A percentile compares a stretch with the other conserved stretches of the same genome.
Evolutionary conservation across 2,113 vertebrate genomes (phyloP).

Genomic region (Oreocharis arfaki): DNA sequence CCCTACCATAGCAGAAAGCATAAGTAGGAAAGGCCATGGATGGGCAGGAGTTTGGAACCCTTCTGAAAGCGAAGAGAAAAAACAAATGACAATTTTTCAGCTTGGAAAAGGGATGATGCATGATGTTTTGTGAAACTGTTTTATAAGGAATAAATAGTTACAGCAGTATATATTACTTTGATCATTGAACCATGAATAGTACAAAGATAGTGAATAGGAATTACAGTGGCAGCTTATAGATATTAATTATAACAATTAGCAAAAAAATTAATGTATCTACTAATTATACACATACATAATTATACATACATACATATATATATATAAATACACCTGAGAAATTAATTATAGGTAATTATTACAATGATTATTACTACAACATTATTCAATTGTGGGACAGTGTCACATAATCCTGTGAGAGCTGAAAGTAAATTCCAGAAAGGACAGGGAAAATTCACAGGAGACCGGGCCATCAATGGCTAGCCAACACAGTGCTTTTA

Average conservation of each 20-base stretch:
- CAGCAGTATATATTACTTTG: not conserved
- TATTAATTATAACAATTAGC: not conserved
- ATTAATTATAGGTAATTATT: not conserved
- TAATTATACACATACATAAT: not conserved
- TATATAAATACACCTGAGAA: not conserved
- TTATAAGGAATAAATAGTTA: not conserved
- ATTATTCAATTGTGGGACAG: not conserved
- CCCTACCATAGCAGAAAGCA: not conserved
- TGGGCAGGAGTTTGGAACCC: not conserved
- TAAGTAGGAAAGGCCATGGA: not conserved
- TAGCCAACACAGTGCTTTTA: not conserved
- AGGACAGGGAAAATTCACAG: not conserved
- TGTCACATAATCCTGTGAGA: not conserved
- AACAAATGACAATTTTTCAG: not conserved
- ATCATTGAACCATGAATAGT: not conserved
- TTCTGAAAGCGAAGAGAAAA: not conserved
- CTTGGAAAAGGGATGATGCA: not conserved
- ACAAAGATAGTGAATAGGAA: not conserved
- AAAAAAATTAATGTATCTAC: no score
- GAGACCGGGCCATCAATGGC: not conserved
- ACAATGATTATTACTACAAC: not conserved
- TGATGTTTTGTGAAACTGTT: not conserved
- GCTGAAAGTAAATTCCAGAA: not conserved
- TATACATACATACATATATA: no score
- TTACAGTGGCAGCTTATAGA: not conserved